Conservation (phyloP, 2,113 vertebrate species). For the Eurystomus gularis region DNA sequence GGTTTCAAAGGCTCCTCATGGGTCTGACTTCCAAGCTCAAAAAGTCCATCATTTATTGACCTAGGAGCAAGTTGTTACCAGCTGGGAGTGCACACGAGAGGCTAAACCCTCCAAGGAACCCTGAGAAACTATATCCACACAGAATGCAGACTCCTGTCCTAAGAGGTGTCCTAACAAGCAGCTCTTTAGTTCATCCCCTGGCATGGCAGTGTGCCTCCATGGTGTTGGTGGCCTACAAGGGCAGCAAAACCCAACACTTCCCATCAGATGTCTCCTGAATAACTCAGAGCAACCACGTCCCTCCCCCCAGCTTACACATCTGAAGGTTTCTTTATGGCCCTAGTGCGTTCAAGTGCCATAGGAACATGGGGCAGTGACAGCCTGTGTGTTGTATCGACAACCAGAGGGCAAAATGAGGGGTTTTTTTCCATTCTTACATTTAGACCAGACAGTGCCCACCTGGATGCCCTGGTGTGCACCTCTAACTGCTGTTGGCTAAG, state of each 20-base stretch:
- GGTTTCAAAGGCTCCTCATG: not conserved
- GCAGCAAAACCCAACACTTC: not conserved
- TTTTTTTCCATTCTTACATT: not conserved
- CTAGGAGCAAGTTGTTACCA: not conserved
- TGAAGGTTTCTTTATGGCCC: not conserved
- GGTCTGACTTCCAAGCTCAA: not conserved
- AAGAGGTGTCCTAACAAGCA: not conserved
- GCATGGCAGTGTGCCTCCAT: not conserved
- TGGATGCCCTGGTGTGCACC: not conserved
- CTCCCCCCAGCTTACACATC: fast-evolving
- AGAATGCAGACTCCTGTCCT: not conserved
- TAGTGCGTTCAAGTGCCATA: too few relatives aligned
- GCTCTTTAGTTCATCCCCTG: not conserved
- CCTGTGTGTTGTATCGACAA: not conserved
- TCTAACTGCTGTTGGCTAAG: not conserved
- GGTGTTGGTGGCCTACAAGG: fast-evolving
- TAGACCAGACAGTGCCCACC: not conserved
- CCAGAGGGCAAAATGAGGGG: not conserved
- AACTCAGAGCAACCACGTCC: not conserved
- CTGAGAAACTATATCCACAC: not conserved
- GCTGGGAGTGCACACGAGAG: not conserved
- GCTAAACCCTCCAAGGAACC: not conserved
- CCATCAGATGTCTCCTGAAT: fast-evolving
- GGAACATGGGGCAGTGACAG: fast-evolving
- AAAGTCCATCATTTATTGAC: not conserved